phyloP scores from a whole-genome alignment of 2,113 vertebrate species.

The Sclerurus mexicanus region DNA sequence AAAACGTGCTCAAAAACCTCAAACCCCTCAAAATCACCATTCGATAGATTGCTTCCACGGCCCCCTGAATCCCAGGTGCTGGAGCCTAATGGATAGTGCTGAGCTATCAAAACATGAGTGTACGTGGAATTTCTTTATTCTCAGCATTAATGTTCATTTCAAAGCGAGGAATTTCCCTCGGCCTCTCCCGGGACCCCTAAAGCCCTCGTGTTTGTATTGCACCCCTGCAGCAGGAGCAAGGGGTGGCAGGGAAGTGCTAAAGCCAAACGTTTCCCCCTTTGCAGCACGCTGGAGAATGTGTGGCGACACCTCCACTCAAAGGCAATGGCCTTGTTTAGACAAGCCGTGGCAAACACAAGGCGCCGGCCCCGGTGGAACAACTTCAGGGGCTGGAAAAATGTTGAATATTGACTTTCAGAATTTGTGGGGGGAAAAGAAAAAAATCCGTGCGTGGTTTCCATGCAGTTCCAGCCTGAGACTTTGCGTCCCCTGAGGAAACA shows the following conservation, averaged over 20 bases:
- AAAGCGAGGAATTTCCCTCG: conserved; percentile 34
- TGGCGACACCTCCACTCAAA: conserved; percentile 61
- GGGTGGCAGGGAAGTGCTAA: conserved; percentile 35
- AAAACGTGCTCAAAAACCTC: neutral
- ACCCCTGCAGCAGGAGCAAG: neutral
- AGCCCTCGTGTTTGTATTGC: conserved; percentile 54
- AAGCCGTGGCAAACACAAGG: conserved; percentile 39
- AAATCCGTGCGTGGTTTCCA: neutral
- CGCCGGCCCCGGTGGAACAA: neutral
- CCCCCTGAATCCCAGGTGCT: neutral
- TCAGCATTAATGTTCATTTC: conserved; percentile 38
- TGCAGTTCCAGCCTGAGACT: neutral
- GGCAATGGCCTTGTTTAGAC: conserved; percentile 34
- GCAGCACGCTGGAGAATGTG: conserved; percentile 46
- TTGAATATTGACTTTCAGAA: conserved; percentile 36
- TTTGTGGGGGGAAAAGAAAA: neutral
- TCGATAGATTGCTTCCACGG: neutral
- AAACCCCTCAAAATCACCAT: neutral
- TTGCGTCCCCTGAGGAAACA: neutral
- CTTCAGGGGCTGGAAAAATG: conserved; percentile 23
- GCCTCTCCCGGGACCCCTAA: conserved; percentile 57
- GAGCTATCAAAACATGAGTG: neutral
- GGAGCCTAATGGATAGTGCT: neutral
- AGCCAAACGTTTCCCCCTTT: conserved; percentile 65
- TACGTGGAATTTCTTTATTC: neutral